phyloP scores from a whole-genome alignment of 2,888 invertebrate species.

The Acleris literana region DNA sequence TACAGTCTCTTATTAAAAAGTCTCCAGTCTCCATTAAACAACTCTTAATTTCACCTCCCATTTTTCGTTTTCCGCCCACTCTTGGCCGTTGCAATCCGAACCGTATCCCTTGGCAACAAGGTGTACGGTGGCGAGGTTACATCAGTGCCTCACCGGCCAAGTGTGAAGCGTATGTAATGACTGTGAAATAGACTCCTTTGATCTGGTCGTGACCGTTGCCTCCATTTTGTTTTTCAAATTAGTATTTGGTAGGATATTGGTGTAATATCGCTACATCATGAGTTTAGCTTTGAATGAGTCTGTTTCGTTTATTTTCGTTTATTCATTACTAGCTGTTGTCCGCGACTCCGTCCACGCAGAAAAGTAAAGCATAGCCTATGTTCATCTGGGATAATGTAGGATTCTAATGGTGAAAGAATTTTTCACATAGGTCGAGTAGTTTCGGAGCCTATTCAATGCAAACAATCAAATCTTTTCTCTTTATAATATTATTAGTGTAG shows the following conservation, averaged over 20 bases:
- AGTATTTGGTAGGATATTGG: neutral
- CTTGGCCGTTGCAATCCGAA: slow-evolving; percentile 4
- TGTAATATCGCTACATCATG: neutral
- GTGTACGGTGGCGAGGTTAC: neutral
- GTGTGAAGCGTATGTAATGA: slow-evolving; percentile 36
- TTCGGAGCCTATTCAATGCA: too few species aligned
- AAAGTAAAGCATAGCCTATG: too few species aligned
- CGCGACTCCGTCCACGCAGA: too few species aligned
- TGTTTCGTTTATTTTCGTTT: too few species aligned
- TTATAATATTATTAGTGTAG: too few species aligned
- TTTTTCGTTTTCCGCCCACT: slow-evolving; percentile 7
- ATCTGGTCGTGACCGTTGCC: slow-evolving; percentile 17
- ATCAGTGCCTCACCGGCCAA: neutral
- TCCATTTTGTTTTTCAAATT: slow-evolving; percentile 21
- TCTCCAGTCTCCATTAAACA: slow-evolving; percentile 16
- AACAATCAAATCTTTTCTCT: too few species aligned
- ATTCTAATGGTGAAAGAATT: too few species aligned
- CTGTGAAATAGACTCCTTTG: slow-evolving; percentile 34
- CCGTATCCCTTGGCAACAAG: slow-evolving; percentile 11
- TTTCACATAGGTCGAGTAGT: too few species aligned
- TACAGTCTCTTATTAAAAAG: neutral
- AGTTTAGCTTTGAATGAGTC: neutral
- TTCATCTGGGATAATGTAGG: too few species aligned
- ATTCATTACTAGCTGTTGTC: too few species aligned
- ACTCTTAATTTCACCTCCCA: slow-evolving; percentile 22